A percentile compares a stretch with the other conserved stretches of the same genome.
phyloP scores from a whole-genome alignment of 2,888 invertebrate species.

The Troilus luridus region DNA sequence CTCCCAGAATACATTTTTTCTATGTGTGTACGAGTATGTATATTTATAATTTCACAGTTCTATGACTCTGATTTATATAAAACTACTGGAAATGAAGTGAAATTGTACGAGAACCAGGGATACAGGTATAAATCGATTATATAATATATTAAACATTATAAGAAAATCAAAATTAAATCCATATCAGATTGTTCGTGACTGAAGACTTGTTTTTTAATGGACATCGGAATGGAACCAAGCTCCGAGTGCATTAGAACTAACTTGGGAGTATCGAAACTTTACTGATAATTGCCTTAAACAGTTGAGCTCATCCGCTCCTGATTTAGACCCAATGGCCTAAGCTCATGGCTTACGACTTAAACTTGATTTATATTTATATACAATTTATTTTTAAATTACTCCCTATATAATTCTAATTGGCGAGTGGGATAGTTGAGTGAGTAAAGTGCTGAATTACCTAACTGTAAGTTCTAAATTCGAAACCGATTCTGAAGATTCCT shows the following conservation, averaged over 20 bases:
- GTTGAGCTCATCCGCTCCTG: neutral
- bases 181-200: neutral
- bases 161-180: neutral
- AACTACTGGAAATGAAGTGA: too few relatives aligned
- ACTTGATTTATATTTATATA: neutral
- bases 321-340: neutral
- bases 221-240: neutral
- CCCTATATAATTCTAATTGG: neutral
- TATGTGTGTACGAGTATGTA: too few relatives aligned
- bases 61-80: too few relatives aligned
- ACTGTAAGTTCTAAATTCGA: too few relatives aligned
- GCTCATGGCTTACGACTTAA: neutral
- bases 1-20: too few relatives aligned
- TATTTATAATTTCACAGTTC: too few relatives aligned
- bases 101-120: too few relatives aligned
- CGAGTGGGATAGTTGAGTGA: too few relatives aligned
- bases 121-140: too few relatives aligned
- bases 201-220: neutral
- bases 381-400: neutral
- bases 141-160: neutral
- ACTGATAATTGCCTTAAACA: constrained; percentile 27
- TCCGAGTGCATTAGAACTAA: neutral
- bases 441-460: too few relatives aligned
- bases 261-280: neutral
- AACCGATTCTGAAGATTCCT: too few relatives aligned